A percentile compares a stretch with the other conserved stretches of the same genome.
These are phyloP conservation scores for Microtus montanus DNA, from an alignment of 2,113 vertebrate genomes.

Conservation along the genomic window DNA sequence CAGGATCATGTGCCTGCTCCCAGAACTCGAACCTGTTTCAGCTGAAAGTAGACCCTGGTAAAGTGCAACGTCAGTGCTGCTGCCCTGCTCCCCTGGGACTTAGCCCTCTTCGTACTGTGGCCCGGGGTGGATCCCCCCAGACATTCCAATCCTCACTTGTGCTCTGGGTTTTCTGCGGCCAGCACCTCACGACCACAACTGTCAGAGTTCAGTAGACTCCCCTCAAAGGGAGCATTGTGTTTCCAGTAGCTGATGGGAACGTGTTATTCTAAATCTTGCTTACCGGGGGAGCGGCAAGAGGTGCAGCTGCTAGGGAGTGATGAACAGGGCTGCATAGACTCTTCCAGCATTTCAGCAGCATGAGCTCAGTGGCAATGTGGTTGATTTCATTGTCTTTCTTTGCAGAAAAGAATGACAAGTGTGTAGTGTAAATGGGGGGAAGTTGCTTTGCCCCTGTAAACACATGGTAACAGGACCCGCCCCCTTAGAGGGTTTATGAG, in stretches of 20 bases:
- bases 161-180: background rate
- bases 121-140: background rate
- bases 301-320: slow-evolving; percentile 35
- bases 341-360: slow-evolving; percentile 71
- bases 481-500: background rate
- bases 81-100: background rate
- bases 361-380: slow-evolving; percentile 18
- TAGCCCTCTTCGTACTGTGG: no score
- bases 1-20: background rate
- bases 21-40: background rate
- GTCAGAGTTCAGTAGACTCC: background rate
- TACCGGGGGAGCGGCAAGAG: slow-evolving; percentile 53
- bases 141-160: background rate
- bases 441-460: background rate
- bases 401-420: slow-evolving; percentile 72
- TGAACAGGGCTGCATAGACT: slow-evolving; percentile 70
- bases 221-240: slow-evolving; percentile 46
- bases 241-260: background rate
- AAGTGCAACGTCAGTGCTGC: accelerated
- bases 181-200: background rate
- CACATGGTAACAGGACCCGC: background rate
- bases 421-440: background rate
- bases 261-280: slow-evolving; percentile 18
- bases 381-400: slow-evolving; percentile 68
- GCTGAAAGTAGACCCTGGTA: background rate